These are phyloP conservation scores for Rostratula benghalensis DNA, from an alignment of 2,113 vertebrate genomes.

Conservation along the genomic window DNA sequence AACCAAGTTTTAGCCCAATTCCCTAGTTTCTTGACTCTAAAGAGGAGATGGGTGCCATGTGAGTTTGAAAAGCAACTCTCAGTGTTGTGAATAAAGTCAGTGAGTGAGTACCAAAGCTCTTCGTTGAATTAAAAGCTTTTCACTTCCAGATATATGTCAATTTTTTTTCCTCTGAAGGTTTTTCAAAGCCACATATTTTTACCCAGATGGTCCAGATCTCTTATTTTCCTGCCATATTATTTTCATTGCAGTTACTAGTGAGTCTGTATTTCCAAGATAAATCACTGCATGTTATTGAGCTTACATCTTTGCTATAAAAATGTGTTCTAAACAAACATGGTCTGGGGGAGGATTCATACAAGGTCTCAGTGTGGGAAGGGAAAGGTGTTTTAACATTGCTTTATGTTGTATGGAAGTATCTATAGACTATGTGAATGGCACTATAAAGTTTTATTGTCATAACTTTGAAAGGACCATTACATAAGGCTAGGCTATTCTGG, in stretches of 20 bases:
- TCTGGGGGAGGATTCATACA: background rate
- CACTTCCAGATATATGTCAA: background rate
- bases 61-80: background rate
- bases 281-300: background rate
- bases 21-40: background rate
- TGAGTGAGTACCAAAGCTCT: background rate
- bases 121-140: slow-evolving; percentile 1
- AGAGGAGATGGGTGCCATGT: background rate
- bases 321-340: slow-evolving; percentile 4
- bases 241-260: background rate
- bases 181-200: slow-evolving; percentile 43
- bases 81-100: background rate
- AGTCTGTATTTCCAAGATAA: slow-evolving; percentile 21
- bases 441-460: background rate
- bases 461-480: background rate
- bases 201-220: slow-evolving; percentile 20
- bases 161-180: background rate
- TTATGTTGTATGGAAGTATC: background rate
- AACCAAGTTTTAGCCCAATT: background rate
- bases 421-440: background rate
- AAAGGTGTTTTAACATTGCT: slow-evolving; percentile 5
- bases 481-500: background rate
- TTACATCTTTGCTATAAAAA: slow-evolving; percentile 11
- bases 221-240: background rate
- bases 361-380: background rate